These are phyloP conservation scores for Vollenhovia emeryi DNA, from an alignment of 1,140 invertebrate species.

Conservation along the genomic window DNA sequence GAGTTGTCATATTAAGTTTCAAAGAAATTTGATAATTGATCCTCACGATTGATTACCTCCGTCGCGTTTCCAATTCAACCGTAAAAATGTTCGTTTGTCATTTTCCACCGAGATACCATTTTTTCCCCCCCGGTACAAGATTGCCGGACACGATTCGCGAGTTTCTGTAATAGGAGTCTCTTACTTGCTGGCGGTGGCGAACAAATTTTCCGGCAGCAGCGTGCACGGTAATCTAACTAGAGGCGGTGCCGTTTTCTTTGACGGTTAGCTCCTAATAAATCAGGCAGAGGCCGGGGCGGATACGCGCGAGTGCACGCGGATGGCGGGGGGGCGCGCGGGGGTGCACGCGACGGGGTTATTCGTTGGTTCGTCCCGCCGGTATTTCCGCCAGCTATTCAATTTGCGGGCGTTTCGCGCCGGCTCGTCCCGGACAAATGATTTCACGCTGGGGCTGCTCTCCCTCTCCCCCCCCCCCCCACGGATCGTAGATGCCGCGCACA, in stretches of 20 bases:
- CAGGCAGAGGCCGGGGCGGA: constrained; percentile 62
- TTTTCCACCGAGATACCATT: neutral
- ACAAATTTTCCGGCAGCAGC: constrained; percentile 4
- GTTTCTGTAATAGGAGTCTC: neutral
- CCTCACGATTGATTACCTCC: neutral
- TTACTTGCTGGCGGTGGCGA: constrained; percentile 10
- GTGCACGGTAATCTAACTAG: constrained; percentile 2
- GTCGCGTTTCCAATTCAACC: neutral
- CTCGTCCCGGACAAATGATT: constrained; percentile 76
- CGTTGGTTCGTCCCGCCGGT: constrained; percentile 74
- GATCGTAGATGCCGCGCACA: constrained; percentile 64
- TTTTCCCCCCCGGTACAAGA: neutral
- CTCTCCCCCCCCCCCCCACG: constrained; percentile 24
- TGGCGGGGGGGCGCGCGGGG: constrained; percentile 19
- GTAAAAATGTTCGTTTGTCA: neutral
- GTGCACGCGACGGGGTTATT: constrained; percentile 70
- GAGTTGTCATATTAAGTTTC: neutral
- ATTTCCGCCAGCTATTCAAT: constrained; percentile 78
- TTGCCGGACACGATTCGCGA: neutral
- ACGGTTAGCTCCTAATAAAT: constrained; percentile 71
- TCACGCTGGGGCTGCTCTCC: constrained; percentile 67
- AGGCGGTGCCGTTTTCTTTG: constrained; percentile 69
- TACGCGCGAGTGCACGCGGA: constrained; percentile 48
- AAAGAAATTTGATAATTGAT: neutral
- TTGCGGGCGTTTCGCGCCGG: constrained; percentile 75